phyloP scores from a whole-genome alignment of 2,888 invertebrate genomes.

The Orthosia gothica region DNA sequence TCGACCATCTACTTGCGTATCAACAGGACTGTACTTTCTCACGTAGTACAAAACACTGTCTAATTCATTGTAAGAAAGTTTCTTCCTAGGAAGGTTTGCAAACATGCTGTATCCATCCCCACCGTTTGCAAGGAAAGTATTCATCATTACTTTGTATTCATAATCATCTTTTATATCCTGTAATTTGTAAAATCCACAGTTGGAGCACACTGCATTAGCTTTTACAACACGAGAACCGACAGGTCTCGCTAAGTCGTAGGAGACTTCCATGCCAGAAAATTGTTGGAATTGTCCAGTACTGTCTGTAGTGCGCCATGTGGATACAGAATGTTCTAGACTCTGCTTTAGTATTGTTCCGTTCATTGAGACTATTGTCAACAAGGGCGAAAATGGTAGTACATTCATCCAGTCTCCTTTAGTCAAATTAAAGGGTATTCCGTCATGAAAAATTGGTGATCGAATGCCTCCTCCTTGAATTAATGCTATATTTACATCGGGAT shows the following conservation, averaged over 20 bases:
- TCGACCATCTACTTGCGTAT: conserved; percentile 92
- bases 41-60: conserved; percentile 90
- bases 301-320: conserved; percentile 88
- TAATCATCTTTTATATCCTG: conserved; percentile 89
- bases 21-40: conserved; percentile 91
- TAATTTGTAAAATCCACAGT: conserved; percentile 92
- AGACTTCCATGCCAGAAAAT: conserved; percentile 94
- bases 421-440: conserved; percentile 90
- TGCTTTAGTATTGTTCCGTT: conserved; percentile 93
- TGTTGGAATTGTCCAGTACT: conserved; percentile 96
- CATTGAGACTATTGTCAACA: conserved; percentile 92
- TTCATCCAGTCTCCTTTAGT: conserved; percentile 94
- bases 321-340: conserved; percentile 94
- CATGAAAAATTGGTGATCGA: conserved; percentile 92
- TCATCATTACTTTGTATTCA: conserved; percentile 93
- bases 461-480: conserved; percentile 95
- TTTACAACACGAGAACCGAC: conserved; percentile 93
- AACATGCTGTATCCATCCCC: conserved; percentile 94
- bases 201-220: conserved; percentile 93
- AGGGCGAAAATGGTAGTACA: conserved; percentile 95
- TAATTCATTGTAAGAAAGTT: conserved; percentile 80
- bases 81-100: conserved; percentile 74
- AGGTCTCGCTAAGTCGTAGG: conserved; percentile 93
- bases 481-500: conserved; percentile 94
- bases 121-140: conserved; percentile 93